Evolutionary conservation across 92 coral and sea anemone species (phyloP), one percentile per base, ranked within the genome.

Genomic region (Siderastrea radians): DNA sequence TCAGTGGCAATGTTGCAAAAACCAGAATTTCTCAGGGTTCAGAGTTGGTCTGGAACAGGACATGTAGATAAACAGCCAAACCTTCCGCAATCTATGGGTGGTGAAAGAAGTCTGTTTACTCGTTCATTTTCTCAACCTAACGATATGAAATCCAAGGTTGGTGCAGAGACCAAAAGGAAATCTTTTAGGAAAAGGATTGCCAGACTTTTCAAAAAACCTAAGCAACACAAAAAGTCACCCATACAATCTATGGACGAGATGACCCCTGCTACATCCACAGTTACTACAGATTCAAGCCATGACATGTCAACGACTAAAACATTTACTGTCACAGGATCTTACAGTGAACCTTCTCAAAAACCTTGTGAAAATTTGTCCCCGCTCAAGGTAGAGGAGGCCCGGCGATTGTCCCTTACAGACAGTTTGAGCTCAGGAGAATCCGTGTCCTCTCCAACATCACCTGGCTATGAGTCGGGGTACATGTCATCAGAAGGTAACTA

Each of bases 401-500:
- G 87, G 16, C 63, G 61, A 17, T 45, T 38, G 58, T 84, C 81
- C 12, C 3, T 67, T 38, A 52, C 93, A 44, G 86, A 70, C 77
- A 91, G 94, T 59, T 70, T 89, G 58, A 78, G 91, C 26, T 91
- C 94, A 1, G 85, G 85, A 7, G 94, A 91, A 45, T 86, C 91
- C 3, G 50, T 81, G 9, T 66, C 88, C 2, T 64, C 77, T n/a
- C 94, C 94, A 46, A 49, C 68, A 49, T 91, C 94, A 11, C 94
- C 87, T 1, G 94, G 91, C 9, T 86, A 91, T 75, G 94, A 81
- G 46, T 91, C 94, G 4, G 94, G 94, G 7, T 80, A 81, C 49
- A 78, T 68, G 44, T 80, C 82, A n/a, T 74, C 80, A 1, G 87
- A 84, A 84, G 87, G 87, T 84, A 82, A 5, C 38, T 26, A 26